Evolutionary conservation across 92 coral and sea anemone species (phyloP), one percentile per base, ranked within the genome.

Genomic region (Isaurus tuberculatus): DNA sequence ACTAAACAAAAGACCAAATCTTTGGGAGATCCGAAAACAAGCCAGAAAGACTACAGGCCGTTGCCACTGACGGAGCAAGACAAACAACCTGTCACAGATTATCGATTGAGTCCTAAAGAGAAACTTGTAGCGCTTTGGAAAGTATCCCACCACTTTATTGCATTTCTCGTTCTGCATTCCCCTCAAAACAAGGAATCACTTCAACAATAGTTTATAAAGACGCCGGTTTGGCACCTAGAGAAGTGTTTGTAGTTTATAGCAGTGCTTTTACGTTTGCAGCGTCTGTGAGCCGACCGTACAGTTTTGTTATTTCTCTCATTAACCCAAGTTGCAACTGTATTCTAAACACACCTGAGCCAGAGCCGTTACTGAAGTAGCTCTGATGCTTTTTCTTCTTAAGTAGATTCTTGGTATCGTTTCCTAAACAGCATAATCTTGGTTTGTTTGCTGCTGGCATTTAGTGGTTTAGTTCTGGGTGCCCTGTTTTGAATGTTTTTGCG

Each of bases 341-440:
- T 27, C 72, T 27, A 29, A 29, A 7, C 72, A 28, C 72, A 66
- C 72, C 36, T 66, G 72, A 40, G 72, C 43, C 14, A 37, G 6
- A 19, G 33, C n/a, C 15, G 16, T 27, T 0, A 40, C 46, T 40
- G 17, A 19, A 15, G 73, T 68, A 23, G 8, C 19, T 34, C 46
- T 32, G 26, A 49, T 51, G 66, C 44, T 74, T 14, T 30, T 74
- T 31, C 66, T 73, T 1, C 79, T 73, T 11, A n/a, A n/a, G 27
- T 48, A 28, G 79, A 73, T 26, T 73, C 79, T 44, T 73, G 79
- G 80, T 74, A 46, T 36, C 80, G 80, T 51, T 74, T 49, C 46
- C 30, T 74, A 51, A 58, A 58, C 66, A 74, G 80, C 80, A 74
- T 51, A 31, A 26, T 74, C 16, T 5, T 53, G 66, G 80, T 74